Evolutionary conservation across 35 echinoderm and acorn worm genomes (phyloP).

Genomic region (Stichopus chloronotus): DNA sequence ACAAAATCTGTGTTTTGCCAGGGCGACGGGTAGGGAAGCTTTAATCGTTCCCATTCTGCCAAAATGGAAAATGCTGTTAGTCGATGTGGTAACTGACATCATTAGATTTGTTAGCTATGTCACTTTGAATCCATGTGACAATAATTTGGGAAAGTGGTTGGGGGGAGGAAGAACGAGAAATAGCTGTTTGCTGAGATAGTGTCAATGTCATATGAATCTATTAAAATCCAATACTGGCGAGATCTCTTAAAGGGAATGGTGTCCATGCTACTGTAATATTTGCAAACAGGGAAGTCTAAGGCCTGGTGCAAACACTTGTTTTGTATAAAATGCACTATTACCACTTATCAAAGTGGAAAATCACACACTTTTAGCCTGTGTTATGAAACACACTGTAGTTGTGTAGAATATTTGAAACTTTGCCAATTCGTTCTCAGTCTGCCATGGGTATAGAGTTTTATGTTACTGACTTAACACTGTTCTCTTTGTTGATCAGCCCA

Average conservation of each 20-base stretch:
- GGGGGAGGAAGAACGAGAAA: neutral
- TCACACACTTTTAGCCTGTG: no score
- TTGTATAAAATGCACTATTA: no score
- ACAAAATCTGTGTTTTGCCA: neutral
- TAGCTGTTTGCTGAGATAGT: neutral
- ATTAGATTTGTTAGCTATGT: conserved; percentile 36
- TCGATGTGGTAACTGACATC: neutral
- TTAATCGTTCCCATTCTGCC: neutral
- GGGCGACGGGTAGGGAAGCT: neutral
- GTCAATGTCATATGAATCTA: neutral
- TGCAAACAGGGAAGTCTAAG: no score
- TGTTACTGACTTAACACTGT: no score
- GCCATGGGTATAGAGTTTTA: no score
- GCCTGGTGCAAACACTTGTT: no score
- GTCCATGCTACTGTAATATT: neutral
- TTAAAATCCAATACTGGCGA: neutral
- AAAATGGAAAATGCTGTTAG: neutral
- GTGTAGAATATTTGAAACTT: no score
- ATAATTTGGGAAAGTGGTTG: neutral
- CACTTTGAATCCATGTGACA: conserved; percentile 33
- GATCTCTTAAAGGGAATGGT: neutral
- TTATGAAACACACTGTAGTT: no score
- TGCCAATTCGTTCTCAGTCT: no score
- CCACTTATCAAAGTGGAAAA: no score
- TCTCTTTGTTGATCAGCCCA: no score